Percentiles rank a stretch among this genome's conserved stretches.
phyloP scores from a whole-genome alignment of 2,888 invertebrate species.

The Lamellibrachia satsuma region DNA sequence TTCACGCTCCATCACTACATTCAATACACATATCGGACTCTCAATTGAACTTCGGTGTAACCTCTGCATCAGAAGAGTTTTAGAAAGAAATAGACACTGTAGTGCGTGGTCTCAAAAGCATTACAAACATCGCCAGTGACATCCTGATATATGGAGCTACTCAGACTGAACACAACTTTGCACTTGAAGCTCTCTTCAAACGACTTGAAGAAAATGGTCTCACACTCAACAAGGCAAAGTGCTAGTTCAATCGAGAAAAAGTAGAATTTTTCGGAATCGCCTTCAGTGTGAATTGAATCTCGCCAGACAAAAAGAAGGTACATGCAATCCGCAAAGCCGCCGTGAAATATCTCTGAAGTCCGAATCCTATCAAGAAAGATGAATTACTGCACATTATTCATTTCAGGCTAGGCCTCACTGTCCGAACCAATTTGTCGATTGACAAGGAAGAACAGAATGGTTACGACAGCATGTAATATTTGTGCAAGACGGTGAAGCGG shows the following conservation, averaged over 20 bases:
- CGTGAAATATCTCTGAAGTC: conserved; percentile 43
- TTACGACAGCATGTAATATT: conserved; percentile 33
- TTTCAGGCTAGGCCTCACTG: conserved; percentile 40
- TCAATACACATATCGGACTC: conserved; percentile 39
- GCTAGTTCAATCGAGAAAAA: conserved; percentile 26
- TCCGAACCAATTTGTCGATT: conserved; percentile 44
- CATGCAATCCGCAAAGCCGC: conserved; percentile 26
- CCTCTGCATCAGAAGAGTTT: conserved; percentile 30
- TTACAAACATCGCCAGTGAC: conserved; percentile 31
- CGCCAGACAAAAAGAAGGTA: neutral
- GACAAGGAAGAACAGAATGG: conserved; percentile 42
- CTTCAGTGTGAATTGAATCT: conserved; percentile 30
- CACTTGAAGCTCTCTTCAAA: neutral
- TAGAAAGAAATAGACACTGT: conserved; percentile 29
- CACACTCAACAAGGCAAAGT: conserved; percentile 34
- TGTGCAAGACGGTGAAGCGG: conserved; percentile 26
- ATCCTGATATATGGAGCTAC: conserved; percentile 30
- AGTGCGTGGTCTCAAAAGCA: conserved; percentile 27
- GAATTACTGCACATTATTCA: conserved; percentile 45
- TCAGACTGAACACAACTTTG: conserved; percentile 27
- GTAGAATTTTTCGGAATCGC: conserved; percentile 20
- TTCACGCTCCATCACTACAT: conserved; percentile 39
- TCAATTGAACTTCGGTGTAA: conserved; percentile 36
- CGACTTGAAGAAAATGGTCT: conserved; percentile 32
- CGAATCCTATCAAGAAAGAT: conserved; percentile 44